Evolutionary conservation across 2,797 vertebrate genomes (phyloP).

Genomic region (Orestias chungarensis): DNA sequence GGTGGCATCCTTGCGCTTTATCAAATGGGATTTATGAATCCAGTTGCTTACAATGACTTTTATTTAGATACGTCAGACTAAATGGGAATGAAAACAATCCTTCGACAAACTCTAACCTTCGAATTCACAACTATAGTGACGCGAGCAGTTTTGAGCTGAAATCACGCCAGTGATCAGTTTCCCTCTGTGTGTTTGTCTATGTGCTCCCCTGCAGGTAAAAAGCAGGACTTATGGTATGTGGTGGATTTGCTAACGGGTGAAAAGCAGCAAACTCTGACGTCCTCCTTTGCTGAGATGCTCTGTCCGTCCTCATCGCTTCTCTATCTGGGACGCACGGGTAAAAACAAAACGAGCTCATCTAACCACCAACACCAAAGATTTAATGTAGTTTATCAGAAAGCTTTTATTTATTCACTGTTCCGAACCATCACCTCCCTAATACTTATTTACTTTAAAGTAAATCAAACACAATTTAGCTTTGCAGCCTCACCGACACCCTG

Average conservation of each 20-base stretch:
- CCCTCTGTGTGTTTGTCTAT: conserved; percentile 7
- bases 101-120: not conserved
- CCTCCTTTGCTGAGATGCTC: conserved; percentile 92
- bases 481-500: not conserved
- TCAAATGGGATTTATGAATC: no score
- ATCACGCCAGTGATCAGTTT: not conserved
- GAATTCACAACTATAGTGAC: not conserved
- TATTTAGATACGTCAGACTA: not conserved
- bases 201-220: conserved; percentile 85
- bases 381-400: not conserved
- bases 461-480: conserved; percentile 13
- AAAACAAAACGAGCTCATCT: conserved; percentile 10
- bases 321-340: conserved; percentile 92
- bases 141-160: not conserved
- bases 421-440: not conserved
- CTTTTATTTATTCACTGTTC: conserved; percentile 24
- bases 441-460: conserved; percentile 2
- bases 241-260: conserved; percentile 95
- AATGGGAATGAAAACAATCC: not conserved
- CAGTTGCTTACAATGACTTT: not conserved
- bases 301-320: conserved; percentile 94
- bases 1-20: no score
- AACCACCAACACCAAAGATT: not conserved
- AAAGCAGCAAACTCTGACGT: conserved; percentile 96
- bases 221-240: conserved; percentile 98